These are phyloP conservation scores for Hippocampus guttulatus DNA, from an alignment of 2,113 vertebrate genomes.

Conservation along the genomic window DNA sequence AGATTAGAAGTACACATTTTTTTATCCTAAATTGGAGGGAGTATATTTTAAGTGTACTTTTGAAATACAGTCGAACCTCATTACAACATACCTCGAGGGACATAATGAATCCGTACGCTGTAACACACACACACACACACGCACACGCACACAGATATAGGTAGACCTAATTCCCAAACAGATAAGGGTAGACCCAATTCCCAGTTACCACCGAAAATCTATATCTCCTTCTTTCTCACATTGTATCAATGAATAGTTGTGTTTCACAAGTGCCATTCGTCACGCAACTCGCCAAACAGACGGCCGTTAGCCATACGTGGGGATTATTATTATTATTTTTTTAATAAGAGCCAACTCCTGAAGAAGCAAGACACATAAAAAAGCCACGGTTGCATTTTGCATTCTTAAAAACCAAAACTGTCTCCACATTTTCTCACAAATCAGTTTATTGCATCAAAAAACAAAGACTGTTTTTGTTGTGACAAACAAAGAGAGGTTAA, in stretches of 20 bases:
- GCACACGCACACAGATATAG: too few species aligned
- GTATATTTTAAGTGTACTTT: too few species aligned
- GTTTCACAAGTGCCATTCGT: neutral
- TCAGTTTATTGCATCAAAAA: neutral
- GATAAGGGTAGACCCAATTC: neutral
- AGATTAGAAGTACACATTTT: too few species aligned
- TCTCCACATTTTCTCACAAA: neutral
- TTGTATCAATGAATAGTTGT: neutral
- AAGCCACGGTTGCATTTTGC: neutral
- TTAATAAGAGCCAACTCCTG: neutral
- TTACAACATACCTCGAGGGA: too few species aligned
- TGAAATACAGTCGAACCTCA: too few species aligned
- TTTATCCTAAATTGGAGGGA: too few species aligned
- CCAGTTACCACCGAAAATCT: neutral
- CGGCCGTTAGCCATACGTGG: neutral
- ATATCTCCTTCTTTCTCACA: neutral
- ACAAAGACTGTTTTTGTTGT: neutral
- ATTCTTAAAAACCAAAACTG: neutral
- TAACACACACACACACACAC: too few species aligned
- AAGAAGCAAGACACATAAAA: neutral
- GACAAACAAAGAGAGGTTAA: neutral
- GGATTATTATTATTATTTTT: neutral
- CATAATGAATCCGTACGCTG: too few species aligned
- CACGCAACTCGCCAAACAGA: neutral
- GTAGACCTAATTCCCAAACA: neutral